phyloP scores from a whole-genome alignment of 2,797 vertebrate genomes.

The Dryobates pubescens region DNA sequence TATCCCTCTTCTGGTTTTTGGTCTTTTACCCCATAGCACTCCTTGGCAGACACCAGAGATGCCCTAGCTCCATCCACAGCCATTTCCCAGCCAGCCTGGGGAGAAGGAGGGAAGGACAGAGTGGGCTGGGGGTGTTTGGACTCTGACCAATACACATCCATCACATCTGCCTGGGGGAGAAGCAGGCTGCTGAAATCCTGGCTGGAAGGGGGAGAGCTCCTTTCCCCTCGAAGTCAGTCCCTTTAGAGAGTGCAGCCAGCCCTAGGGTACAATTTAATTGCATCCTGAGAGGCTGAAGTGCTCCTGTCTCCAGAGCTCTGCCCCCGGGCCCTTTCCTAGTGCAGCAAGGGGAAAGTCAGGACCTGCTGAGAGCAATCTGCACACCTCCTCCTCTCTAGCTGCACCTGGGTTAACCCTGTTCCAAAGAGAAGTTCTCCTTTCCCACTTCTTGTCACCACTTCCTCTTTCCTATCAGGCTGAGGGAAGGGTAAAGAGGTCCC shows the following conservation, averaged over 20 bases:
- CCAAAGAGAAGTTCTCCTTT: not conserved
- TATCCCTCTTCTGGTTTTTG: fast-evolving
- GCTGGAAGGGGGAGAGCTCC: not conserved
- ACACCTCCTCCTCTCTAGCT: not conserved
- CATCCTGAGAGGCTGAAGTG: not conserved
- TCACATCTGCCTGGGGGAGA: not conserved
- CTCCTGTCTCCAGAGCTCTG: not conserved
- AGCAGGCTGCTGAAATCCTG: not conserved
- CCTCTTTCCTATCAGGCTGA: not conserved
- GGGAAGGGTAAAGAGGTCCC: not conserved
- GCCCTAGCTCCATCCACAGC: not conserved
- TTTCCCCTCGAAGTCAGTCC: not conserved
- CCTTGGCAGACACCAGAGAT: not conserved
- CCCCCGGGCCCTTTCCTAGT: not conserved
- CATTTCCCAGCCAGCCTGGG: fast-evolving
- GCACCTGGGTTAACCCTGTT: not conserved
- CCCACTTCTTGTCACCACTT: not conserved
- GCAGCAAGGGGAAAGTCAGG: not conserved
- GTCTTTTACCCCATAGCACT: fast-evolving
- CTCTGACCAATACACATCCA: not conserved
- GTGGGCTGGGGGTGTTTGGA: not conserved
- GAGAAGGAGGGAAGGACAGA: not conserved
- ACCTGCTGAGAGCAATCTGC: not conserved
- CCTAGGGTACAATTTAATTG: conserved; percentile 18
- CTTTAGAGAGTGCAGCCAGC: not conserved